phyloP scores from a whole-genome alignment of 2,888 invertebrate species.

The Pristionchus fissidentatus region DNA sequence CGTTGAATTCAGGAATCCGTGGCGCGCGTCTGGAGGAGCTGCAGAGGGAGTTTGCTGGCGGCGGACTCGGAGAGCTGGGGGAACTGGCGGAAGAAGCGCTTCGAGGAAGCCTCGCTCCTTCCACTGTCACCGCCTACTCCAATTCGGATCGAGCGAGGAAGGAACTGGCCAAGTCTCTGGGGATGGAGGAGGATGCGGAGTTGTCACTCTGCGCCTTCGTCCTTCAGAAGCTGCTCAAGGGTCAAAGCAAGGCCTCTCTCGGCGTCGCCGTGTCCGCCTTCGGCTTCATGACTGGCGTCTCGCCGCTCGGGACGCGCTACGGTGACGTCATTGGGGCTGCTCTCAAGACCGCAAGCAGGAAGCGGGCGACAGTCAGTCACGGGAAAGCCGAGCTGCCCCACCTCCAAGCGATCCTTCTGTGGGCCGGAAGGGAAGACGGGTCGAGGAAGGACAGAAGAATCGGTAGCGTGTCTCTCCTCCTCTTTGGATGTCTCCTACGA shows the following conservation, averaged over 20 bases:
- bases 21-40: not conserved
- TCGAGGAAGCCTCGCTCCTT: not conserved
- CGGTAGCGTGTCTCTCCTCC: not conserved
- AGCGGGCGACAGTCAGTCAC: not conserved
- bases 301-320: not conserved
- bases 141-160: not conserved
- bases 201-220: not conserved
- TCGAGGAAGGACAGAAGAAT: not conserved
- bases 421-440: not conserved
- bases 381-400: not conserved
- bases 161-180: not conserved
- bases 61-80: not conserved
- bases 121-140: not conserved
- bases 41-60: not conserved
- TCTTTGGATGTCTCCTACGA: not conserved
- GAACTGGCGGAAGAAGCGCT: not conserved
- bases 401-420: not conserved
- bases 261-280: not conserved
- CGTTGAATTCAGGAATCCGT: not conserved
- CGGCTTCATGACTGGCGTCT: not conserved
- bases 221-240: not conserved
- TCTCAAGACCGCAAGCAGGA: not conserved
- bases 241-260: not conserved
- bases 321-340: not conserved
- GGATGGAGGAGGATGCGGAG: not conserved